Evolutionary conservation across 2,797 vertebrate species (phyloP), one percentile per base, ranked within the genome.

Genomic region (Crax fasciolata): DNA sequence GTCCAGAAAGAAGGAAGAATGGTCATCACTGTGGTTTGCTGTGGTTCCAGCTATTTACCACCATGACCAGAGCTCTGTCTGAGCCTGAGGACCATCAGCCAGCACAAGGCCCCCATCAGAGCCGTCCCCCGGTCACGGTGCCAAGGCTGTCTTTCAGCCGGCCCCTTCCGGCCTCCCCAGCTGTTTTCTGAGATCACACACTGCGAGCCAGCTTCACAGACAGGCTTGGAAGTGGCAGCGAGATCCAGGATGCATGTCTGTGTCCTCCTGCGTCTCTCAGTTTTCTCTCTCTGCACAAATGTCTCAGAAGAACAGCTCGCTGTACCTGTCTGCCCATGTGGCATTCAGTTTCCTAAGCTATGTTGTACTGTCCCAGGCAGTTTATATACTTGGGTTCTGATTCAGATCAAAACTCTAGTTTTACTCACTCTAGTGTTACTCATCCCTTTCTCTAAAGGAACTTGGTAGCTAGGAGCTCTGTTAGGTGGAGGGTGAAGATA

Each of bases 31-130:
- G 41, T 59, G 30, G 52, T 74, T 54, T 61, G 52, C 57, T 85
- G 41, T 46, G 15, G 21, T 81, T 89, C 80, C 52, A 30, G 4
- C 25, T 57, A 23, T 23, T 76, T 67, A n/a, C 25, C n/a, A 68
- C 28, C 27, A 21, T 0, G 2, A 38, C 32, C 19, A 16, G 57
- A 68, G 32, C 48, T 91, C 68, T 93, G 41, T 63, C 24, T 71
- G 79, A 73, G 78, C 9, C 55, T 0, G 0, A 86, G 57, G 27
- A 76, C 39, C 13, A 13, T 11, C 67, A 23, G 32, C 20, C 20
- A 5, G 0, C 35, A 51, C 23, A 59, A n/a, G 13, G 6, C 24
- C 43, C 89, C 0, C 0, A 11, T 38, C 32, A 0, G 0, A 68
- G 28, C 84, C 32, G 44, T 20, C 32, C 61, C 39, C 24, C 30